Evolutionary conservation across 2,113 vertebrate genomes (phyloP).

Genomic region (Channa argus): DNA sequence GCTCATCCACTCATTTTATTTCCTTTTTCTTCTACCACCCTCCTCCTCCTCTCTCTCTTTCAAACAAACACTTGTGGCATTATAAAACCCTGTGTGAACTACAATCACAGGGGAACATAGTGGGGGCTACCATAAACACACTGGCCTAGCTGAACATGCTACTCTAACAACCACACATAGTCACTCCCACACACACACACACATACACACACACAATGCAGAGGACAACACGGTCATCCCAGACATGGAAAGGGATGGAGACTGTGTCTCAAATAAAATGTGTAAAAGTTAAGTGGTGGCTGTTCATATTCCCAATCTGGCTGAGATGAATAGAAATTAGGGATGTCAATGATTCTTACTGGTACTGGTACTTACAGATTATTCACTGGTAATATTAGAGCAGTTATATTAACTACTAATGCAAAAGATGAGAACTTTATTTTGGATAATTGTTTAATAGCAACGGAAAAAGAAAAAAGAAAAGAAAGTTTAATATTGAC

Average conservation of each 20-base stretch:
- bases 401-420: too few species aligned
- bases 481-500: too few species aligned
- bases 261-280: conserved; percentile 2
- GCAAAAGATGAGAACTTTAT: too few species aligned
- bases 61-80: conserved; percentile 45
- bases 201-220: background rate
- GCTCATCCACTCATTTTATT: conserved; percentile 36
- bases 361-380: too few species aligned
- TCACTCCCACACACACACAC: conserved; percentile 4
- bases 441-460: too few species aligned
- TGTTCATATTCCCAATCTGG: conserved; percentile 23
- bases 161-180: conserved; percentile 33
- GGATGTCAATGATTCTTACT: too few species aligned
- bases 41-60: conserved; percentile 43
- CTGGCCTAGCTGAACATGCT: conserved; percentile 5
- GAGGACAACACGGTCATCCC: conserved; percentile 39
- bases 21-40: conserved; percentile 39
- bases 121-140: conserved; percentile 23
- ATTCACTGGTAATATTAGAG: too few species aligned
- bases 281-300: conserved; percentile 2
- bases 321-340: conserved; percentile 36
- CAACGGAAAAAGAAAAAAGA: too few species aligned
- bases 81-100: conserved; percentile 31
- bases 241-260: conserved; percentile 26
- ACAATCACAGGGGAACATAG: conserved; percentile 29